These are phyloP conservation scores for Corythornis cristatus DNA, from an alignment of 2,113 vertebrate species.

Conservation along the genomic window DNA sequence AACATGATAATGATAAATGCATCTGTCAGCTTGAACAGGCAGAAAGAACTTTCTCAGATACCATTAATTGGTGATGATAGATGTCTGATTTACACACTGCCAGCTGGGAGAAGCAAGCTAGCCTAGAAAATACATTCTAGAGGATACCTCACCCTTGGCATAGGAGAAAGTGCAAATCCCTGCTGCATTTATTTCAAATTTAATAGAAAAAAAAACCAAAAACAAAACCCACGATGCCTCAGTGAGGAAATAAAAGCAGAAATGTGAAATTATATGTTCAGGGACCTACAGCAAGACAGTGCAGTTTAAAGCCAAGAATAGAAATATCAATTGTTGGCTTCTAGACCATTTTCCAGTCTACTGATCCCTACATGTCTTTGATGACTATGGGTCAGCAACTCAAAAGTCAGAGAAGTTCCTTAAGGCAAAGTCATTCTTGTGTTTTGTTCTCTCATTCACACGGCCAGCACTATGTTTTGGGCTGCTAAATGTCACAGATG, in stretches of 20 bases:
- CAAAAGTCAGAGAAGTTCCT: background rate
- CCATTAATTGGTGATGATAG: conserved; percentile 56
- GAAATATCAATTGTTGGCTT: background rate
- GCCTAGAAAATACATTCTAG: background rate
- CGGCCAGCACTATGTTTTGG: background rate
- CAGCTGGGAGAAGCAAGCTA: conserved; percentile 25
- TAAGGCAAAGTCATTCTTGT: background rate
- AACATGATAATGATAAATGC: conserved; percentile 36
- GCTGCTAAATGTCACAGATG: background rate
- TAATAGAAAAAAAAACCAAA: background rate
- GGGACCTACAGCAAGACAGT: background rate
- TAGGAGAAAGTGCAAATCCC: background rate
- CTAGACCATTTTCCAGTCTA: background rate
- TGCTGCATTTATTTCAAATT: conserved; percentile 11
- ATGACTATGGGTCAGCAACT: background rate
- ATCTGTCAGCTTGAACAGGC: background rate
- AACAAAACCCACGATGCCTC: background rate
- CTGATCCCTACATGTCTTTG: background rate
- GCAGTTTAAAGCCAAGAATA: background rate
- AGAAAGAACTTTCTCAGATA: conserved; percentile 28
- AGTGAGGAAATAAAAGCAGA: conserved; percentile 8
- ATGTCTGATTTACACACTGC: conserved; percentile 6
- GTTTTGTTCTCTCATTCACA: background rate
- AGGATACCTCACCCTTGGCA: conserved; percentile 21
- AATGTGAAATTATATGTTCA: background rate